Evolutionary conservation across 2,888 invertebrate species (phyloP), one percentile per base, ranked within the genome.

Genomic region (Neria commutata): DNA sequence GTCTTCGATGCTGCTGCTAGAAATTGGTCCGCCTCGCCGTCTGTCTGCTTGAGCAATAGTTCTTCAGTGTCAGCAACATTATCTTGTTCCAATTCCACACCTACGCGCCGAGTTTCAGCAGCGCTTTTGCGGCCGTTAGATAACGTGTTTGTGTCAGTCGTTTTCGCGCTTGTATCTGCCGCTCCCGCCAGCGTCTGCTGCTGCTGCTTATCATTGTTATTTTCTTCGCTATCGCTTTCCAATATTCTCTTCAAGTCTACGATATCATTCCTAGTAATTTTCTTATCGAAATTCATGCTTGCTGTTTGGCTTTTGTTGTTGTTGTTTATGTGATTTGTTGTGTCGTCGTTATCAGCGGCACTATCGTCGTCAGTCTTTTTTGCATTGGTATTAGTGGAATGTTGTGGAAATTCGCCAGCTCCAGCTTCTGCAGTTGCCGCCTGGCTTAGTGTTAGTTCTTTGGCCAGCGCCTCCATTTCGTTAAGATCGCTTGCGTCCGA

Each of bases 171-270:
- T 23, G 16, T 2, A 45, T 23, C 29, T 21, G 6, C 23, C 25
- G 25, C 3, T 19, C 6, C 21, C 10, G 29, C 14, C 2, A 10
- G 17, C 34, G 14, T 21, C 16, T 24, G 26, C 8, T 8, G 29
- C 3, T 21, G n/a, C n/a, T 26, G 16, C 23, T 49, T 29, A 8
- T 52, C 47, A 6, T 14, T 53, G 29, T 54, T 56, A 25, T 60
- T 61, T 25, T 52, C 65, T n/a, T 75, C 74, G 23, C 65, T 67
- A 16, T 73, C 75, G 58, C 78, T 73, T 61, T 76, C 76, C 42
- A 77, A 63, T 45, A 77, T 76, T 65, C 75, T 67, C 64, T 77
- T 78, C 37, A 77, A 67, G 63, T 76, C 73, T 54, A 74, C 77
- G 23, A 78, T 75, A 56, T 77, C 78, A 40, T 64, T 65, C 23